Percentiles rank a stretch among this genome's conserved stretches.
Conservation (phyloP, 2,888 invertebrate species). For the Uloborus plumipes region DNA sequence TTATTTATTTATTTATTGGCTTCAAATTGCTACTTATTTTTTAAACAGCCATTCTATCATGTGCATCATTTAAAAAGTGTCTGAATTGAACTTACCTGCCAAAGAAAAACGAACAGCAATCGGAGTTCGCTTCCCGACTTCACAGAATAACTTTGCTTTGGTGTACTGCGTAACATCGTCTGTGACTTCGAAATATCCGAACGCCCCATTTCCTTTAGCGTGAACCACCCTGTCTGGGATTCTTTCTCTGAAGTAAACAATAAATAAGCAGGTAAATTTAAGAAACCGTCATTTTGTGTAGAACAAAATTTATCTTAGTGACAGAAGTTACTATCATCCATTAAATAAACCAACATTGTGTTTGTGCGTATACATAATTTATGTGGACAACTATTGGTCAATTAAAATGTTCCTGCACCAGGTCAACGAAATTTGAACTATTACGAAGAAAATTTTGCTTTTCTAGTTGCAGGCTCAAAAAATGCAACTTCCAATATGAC, state of each 20-base stretch:
- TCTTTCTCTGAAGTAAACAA: slow-evolving; percentile 80
- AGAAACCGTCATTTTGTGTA: not conserved
- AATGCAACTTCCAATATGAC: too few species aligned
- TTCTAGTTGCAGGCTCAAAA: too few species aligned
- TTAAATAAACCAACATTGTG: too few species aligned
- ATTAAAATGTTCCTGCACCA: too few species aligned
- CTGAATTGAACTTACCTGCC: slow-evolving; percentile 75
- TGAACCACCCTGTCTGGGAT: slow-evolving; percentile 97
- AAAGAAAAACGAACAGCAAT: slow-evolving; percentile 86
- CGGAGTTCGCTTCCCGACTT: slow-evolving; percentile 84
- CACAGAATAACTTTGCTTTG: slow-evolving; percentile 83
- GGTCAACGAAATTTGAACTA: too few species aligned
- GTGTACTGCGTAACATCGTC: slow-evolving; percentile 85
- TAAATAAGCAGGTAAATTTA: not conserved
- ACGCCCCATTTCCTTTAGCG: slow-evolving; percentile 92
- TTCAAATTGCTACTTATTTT: too few species aligned
- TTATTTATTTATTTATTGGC: too few species aligned
- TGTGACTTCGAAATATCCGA: slow-evolving; percentile 90
- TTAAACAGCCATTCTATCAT: too few species aligned
- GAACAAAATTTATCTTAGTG: not conserved
- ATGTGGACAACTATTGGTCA: too few species aligned
- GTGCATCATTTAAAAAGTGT: not conserved
- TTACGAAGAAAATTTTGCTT: too few species aligned
- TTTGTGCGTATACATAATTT: too few species aligned
- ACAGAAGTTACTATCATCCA: too few species aligned